phyloP scores from a whole-genome alignment of 2,888 invertebrate species.

The Polyommatus icarus region DNA sequence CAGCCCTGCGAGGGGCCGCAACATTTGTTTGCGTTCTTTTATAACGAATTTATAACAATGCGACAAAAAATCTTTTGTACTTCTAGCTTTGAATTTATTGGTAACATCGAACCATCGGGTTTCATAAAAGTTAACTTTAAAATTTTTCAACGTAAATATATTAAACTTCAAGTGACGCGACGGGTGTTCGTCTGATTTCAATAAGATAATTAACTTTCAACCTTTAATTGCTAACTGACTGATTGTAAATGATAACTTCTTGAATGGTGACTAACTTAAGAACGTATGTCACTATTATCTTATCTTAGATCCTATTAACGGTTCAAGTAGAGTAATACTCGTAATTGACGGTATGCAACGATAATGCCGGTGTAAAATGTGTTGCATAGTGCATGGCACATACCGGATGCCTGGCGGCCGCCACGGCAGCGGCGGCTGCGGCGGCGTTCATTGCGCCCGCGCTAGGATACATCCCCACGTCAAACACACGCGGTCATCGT shows the following conservation, averaged over 20 bases:
- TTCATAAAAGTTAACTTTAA: not conserved
- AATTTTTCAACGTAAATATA: not conserved
- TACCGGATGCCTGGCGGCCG: conserved; percentile 93
- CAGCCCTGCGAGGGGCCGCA: conserved; percentile 47
- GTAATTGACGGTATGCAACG: conserved; percentile 10
- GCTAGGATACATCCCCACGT: conserved; percentile 89
- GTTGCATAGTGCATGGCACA: conserved; percentile 56
- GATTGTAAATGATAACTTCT: not conserved
- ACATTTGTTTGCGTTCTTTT: conserved; percentile 53
- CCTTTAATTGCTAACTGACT: not conserved
- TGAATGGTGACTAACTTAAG: not conserved
- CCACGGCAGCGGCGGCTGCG: conserved; percentile 90
- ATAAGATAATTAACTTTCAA: not conserved
- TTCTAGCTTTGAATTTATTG: conserved; percentile 8
- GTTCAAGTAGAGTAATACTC: not conserved
- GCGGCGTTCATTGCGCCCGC: conserved; percentile 92
- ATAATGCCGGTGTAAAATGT: conserved; percentile 12
- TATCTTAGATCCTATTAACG: not conserved
- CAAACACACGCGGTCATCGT: conserved; percentile 74
- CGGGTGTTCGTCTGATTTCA: not conserved
- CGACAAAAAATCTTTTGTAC: conserved; percentile 29
- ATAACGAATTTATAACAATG: conserved; percentile 44
- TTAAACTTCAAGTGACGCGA: not conserved
- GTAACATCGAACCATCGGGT: not conserved
- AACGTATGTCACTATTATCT: not conserved